These are phyloP conservation scores for Micrasema longulum DNA, from an alignment of 1,140 invertebrate species.

Conservation along the genomic window DNA sequence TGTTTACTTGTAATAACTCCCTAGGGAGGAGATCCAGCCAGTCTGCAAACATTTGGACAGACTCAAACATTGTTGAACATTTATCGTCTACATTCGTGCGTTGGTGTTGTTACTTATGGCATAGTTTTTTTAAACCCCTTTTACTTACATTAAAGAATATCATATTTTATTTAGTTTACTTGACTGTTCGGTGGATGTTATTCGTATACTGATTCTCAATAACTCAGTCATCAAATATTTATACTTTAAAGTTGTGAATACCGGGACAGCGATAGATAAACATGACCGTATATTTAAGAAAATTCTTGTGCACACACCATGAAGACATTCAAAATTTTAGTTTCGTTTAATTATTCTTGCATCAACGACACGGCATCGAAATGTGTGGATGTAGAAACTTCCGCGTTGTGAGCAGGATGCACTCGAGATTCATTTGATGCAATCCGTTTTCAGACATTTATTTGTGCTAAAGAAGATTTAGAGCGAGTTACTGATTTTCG, in stretches of 20 bases:
- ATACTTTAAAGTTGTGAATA: neutral
- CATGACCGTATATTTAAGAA: neutral
- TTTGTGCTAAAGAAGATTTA: conserved; percentile 10
- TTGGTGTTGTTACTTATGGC: neutral
- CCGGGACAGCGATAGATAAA: neutral
- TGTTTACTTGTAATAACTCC: no score
- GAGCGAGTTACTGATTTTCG: no score
- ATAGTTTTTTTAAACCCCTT: neutral
- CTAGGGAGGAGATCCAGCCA: no score
- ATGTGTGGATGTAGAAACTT: conserved; percentile 10
- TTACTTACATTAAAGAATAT: conserved; percentile 5
- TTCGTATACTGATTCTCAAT: neutral
- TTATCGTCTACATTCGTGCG: neutral
- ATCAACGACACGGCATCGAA: neutral
- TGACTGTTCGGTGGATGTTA: neutral
- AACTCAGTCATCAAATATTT: neutral
- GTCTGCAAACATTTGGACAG: no score
- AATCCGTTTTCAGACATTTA: conserved; percentile 9
- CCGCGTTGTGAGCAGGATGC: conserved; percentile 16
- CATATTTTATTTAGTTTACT: neutral
- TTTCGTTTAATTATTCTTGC: conserved; percentile 15
- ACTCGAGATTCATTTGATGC: conserved; percentile 11
- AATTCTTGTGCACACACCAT: conserved; percentile 9
- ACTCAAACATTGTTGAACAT: no score
- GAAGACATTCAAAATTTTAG: conserved; percentile 21